These are phyloP conservation scores for Sminthurides aquaticus DNA, from an alignment of 2,888 invertebrate genomes.

Conservation along the genomic window DNA sequence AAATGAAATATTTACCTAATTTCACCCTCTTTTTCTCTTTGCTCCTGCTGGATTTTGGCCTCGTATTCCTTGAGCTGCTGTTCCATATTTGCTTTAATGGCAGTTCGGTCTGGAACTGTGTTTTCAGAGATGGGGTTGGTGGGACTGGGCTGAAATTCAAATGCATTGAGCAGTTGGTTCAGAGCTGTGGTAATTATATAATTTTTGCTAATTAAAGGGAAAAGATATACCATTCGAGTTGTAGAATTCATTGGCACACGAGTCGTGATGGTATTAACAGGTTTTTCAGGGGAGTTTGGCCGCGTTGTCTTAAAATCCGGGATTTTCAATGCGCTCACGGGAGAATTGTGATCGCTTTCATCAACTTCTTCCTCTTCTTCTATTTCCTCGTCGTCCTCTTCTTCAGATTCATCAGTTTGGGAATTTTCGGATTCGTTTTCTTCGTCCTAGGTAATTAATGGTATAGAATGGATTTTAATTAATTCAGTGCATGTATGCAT, in stretches of 20 bases:
- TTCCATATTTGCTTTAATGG: constrained; percentile 46
- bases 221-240: background rate
- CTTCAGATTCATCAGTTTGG: constrained; percentile 17
- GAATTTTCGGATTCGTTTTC: constrained; percentile 15
- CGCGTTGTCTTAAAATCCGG: too few relatives aligned
- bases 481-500: background rate
- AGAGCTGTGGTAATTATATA: too few relatives aligned
- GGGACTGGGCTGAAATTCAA: background rate
- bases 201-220: too few relatives aligned
- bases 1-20: constrained; percentile 24
- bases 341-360: constrained; percentile 2
- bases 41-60: constrained; percentile 49
- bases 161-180: too few relatives aligned
- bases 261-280: background rate
- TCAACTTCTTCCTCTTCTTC: constrained; percentile 20
- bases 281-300: background rate
- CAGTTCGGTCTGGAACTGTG: constrained; percentile 9
- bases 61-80: constrained; percentile 49
- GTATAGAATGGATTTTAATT: background rate
- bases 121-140: background rate
- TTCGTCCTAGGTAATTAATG: constrained; percentile 7
- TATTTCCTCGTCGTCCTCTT: constrained; percentile 22
- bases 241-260: background rate
- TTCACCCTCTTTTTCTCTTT: constrained; percentile 47
- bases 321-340: too few relatives aligned